These are phyloP conservation scores for Megalops atlanticus DNA, from an alignment of 2,113 vertebrate species.

Conservation along the genomic window DNA sequence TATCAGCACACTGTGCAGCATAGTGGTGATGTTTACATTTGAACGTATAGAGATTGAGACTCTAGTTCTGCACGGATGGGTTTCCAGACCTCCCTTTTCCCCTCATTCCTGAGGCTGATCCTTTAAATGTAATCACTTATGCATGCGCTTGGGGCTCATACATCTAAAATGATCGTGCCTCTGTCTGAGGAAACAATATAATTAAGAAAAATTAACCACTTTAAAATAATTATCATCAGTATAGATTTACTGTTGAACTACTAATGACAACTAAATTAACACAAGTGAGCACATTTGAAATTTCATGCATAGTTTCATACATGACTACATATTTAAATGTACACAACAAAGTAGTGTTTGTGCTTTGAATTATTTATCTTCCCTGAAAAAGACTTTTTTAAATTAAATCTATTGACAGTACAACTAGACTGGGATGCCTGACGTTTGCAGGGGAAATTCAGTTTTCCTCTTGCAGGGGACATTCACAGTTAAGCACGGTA, in stretches of 20 bases:
- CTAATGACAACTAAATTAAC: not conserved
- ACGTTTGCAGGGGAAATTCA: too few species aligned
- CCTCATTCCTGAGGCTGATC: not conserved
- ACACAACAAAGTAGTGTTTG: not conserved
- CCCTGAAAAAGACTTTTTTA: too few species aligned
- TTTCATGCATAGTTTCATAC: not conserved
- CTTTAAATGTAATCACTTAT: not conserved
- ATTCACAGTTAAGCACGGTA: too few species aligned
- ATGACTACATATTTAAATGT: not conserved
- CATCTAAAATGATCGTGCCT: not conserved
- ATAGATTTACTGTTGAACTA: not conserved
- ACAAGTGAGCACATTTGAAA: not conserved
- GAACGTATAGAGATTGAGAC: not conserved
- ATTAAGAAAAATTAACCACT: not conserved
- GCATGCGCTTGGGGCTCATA: not conserved
- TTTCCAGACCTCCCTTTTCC: not conserved
- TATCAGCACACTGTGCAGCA: slow-evolving; percentile 54
- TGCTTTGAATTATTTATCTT: not conserved
- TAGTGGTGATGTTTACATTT: slow-evolving; percentile 39
- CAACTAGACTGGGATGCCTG: too few species aligned
- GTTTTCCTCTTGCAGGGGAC: too few species aligned
- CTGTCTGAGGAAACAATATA: not conserved
- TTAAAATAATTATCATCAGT: slow-evolving; percentile 7
- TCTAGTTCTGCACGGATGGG: too few species aligned
- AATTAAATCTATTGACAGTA: too few species aligned